These are phyloP conservation scores for Bombus picipes DNA, from an alignment of 1,140 invertebrate genomes.

Conservation along the genomic window DNA sequence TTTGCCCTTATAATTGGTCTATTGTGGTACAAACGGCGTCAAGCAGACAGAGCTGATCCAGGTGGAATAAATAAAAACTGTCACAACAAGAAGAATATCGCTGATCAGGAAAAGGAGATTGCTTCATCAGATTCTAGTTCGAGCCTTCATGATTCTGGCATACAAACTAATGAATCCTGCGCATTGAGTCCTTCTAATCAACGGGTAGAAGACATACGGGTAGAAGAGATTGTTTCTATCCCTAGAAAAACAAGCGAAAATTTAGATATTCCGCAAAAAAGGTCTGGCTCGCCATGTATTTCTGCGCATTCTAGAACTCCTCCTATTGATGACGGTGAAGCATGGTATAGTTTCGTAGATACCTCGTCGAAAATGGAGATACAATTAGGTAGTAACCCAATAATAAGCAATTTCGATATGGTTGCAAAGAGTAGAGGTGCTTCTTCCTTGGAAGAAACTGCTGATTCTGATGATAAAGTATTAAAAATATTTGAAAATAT, in stretches of 20 bases:
- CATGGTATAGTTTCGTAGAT: conserved; percentile 64
- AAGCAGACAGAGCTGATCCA: conserved; percentile 80
- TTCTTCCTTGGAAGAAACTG: conserved; percentile 1
- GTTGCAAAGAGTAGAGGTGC: conserved; percentile 54
- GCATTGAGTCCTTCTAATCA: conserved; percentile 44
- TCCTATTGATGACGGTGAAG: conserved; percentile 40
- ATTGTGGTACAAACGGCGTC: conserved; percentile 82
- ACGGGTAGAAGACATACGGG: conserved; percentile 9
- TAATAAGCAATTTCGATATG: conserved; percentile 66
- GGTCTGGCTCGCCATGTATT: conserved; percentile 45
- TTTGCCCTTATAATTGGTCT: conserved; percentile 79
- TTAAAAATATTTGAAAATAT: conserved; percentile 47
- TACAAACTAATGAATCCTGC: conserved; percentile 66
- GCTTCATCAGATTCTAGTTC: background rate
- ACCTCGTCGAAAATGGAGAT: conserved; percentile 48
- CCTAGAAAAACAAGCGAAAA: conserved; percentile 72
- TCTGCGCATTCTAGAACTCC: conserved; percentile 53
- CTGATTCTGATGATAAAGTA: background rate
- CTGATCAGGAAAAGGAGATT: background rate
- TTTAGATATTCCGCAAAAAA: conserved; percentile 71
- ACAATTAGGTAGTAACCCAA: conserved; percentile 71
- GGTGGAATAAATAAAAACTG: conserved; percentile 73
- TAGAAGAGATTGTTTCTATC: conserved; percentile 38
- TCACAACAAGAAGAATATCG: background rate
- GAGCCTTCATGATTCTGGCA: conserved; percentile 62